Conservation (phyloP, 2,797 vertebrate genomes). For the Acrossocheilus fasciatus region DNA sequence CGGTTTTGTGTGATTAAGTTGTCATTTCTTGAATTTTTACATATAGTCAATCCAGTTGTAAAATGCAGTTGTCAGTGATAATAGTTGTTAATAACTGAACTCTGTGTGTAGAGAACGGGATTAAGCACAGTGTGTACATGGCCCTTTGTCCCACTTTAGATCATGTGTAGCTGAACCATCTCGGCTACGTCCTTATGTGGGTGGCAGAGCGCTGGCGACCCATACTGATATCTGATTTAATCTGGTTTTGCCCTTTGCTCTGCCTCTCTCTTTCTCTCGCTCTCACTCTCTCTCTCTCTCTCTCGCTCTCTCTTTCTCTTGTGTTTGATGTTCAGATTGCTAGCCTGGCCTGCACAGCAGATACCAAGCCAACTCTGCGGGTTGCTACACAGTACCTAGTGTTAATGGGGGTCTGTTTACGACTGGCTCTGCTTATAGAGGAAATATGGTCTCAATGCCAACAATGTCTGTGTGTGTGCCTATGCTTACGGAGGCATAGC, state of each 20-base stretch:
- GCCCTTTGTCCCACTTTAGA: constrained; percentile 25
- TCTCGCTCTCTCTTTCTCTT: not conserved
- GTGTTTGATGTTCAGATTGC: constrained; percentile 28
- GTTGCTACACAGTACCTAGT: constrained; percentile 33
- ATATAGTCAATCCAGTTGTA: too few relatives aligned
- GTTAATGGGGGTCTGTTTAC: constrained; percentile 24
- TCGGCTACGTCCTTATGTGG: constrained; percentile 17
- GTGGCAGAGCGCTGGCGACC: constrained; percentile 4
- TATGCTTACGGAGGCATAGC: not conserved
- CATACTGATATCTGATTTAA: constrained; percentile 31
- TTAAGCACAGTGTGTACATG: not conserved
- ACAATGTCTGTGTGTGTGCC: not conserved
- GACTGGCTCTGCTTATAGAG: constrained; percentile 38
- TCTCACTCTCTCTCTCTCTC: too few relatives aligned
- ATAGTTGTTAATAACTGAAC: not conserved
- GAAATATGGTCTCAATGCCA: constrained; percentile 3
- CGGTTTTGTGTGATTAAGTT: not conserved
- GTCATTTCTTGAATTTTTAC: not conserved
- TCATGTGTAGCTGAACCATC: constrained; percentile 16
- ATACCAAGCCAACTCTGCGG: constrained; percentile 30
- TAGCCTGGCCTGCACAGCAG: constrained; percentile 33
- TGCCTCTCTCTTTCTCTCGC: not conserved
- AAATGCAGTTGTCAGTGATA: not conserved
- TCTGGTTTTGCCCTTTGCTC: constrained; percentile 19
- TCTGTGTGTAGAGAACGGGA: not conserved